These are phyloP conservation scores for Gymnoscopelus braueri DNA, from an alignment of 2,797 vertebrate species.

Conservation along the genomic window DNA sequence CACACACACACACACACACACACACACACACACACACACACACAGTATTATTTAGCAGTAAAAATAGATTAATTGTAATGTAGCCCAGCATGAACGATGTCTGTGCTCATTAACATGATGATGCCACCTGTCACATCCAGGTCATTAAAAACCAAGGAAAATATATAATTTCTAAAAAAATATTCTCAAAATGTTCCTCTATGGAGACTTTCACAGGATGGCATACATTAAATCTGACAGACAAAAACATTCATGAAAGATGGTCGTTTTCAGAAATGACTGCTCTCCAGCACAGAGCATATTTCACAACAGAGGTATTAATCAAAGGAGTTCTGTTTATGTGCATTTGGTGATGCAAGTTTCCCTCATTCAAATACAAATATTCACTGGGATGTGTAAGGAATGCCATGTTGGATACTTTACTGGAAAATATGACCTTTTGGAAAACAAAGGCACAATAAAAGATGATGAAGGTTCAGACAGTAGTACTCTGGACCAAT, in stretches of 20 bases:
- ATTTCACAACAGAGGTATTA: constrained; percentile 66
- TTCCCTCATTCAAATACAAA: constrained; percentile 44
- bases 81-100: constrained; percentile 25
- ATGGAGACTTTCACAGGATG: constrained; percentile 48
- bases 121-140: constrained; percentile 44
- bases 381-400: constrained; percentile 47
- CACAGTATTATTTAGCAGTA: neutral
- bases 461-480: constrained; percentile 17
- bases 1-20: no score
- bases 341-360: constrained; percentile 61
- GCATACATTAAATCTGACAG: constrained; percentile 62
- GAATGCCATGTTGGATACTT: constrained; percentile 47
- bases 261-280: constrained; percentile 56
- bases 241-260: constrained; percentile 61
- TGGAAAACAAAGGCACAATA: constrained; percentile 48
- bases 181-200: constrained; percentile 41
- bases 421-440: constrained; percentile 42
- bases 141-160: constrained; percentile 47
- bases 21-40: neutral
- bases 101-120: constrained; percentile 57
- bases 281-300: constrained; percentile 55
- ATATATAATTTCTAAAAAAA: constrained; percentile 39
- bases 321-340: constrained; percentile 60
- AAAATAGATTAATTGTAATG: constrained; percentile 35
- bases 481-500: neutral